Base-by-base conservation (phyloP, 2,888 invertebrate species). In the Nephrotoma appendiculata region DNA sequence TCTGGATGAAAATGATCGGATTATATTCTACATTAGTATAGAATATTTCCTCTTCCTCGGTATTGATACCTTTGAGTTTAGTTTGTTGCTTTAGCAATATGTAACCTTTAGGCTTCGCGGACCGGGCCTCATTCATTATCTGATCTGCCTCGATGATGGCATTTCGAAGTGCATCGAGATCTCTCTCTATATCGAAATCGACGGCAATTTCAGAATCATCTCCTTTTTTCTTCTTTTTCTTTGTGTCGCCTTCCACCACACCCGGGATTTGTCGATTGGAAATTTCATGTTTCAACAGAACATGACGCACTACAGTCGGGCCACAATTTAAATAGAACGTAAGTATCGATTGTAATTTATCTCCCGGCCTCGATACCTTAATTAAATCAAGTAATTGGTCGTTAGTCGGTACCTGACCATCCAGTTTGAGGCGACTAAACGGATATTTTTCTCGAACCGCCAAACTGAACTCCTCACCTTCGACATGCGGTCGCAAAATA, bases 401-500 rank as follows among this genome's bases (percentile, higher is more conserved):
- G 85, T 91, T 90, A 41, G 90, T 91, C 0, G 94, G 92, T 5
- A 94, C 92, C 88, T 92, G 93, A 85, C 92, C 93, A 86, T 92
- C 92, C 86, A 94, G 93, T 90, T 95, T 95, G 0, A 96, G 97
- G 89, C 95, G 92, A 88, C 96, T 95, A 42, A 94, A 90, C 0
- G 98, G 98, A 92, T 98, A 99, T 89, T 95, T 97, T 90, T 99
- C 98, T 90, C 95, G 95, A 0, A 99, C 98, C 85, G 96, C 97
- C 93, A 99, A 97, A 89, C 94, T 94, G 19, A 96, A 92, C 91
- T 97, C 96, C 90, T 98, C 98, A 2, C 97, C 97, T 91, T 98
- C 98, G 2, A 95, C 95, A 89, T 98, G 96, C 0, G 98, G 98
- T 57, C 99, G 93, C 2, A 99, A 92, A n/a, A 99, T 95, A 91